Conservation (phyloP, 2,888 invertebrate genomes). For the Nymphalis c-album region DNA sequence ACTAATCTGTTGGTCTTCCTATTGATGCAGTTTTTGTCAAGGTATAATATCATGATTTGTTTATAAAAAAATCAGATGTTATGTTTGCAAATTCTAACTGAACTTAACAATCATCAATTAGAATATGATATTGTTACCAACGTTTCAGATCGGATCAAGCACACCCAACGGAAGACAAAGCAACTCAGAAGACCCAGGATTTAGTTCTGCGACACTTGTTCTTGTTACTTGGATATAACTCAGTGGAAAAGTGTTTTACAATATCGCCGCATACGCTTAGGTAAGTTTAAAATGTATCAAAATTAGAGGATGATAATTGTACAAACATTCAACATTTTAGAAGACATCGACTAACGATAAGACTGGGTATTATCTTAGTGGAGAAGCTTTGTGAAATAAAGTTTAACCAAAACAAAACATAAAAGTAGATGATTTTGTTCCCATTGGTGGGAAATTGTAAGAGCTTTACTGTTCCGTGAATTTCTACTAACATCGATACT, state of each 20-base stretch:
- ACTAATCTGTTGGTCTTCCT: constrained; percentile 96
- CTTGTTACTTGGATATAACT: constrained; percentile 95
- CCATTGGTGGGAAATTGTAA: no score
- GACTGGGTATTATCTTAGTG: no score
- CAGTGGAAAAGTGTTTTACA: constrained; percentile 93
- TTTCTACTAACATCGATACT: no score
- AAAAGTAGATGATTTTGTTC: no score
- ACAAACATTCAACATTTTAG: no score
- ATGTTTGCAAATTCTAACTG: no score
- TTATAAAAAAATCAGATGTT: background rate
- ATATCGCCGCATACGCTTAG: constrained; percentile 92
- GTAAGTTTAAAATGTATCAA: constrained; percentile 62
- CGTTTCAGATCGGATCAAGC: constrained; percentile 83
- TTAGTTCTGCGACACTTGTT: constrained; percentile 96
- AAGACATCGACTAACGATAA: no score
- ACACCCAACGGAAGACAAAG: constrained; percentile 93
- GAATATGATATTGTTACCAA: constrained; percentile 50
- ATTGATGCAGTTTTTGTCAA: constrained; percentile 97
- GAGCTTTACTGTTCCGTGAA: no score
- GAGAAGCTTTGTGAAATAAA: no score
- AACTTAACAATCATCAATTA: no score
- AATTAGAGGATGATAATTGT: no score
- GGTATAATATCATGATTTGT: constrained; percentile 45
- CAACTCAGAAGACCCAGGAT: constrained; percentile 88
- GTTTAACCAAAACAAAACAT: no score